Evolutionary conservation across 2,888 invertebrate genomes (phyloP).

Genomic region (Halocaridina rubra): DNA sequence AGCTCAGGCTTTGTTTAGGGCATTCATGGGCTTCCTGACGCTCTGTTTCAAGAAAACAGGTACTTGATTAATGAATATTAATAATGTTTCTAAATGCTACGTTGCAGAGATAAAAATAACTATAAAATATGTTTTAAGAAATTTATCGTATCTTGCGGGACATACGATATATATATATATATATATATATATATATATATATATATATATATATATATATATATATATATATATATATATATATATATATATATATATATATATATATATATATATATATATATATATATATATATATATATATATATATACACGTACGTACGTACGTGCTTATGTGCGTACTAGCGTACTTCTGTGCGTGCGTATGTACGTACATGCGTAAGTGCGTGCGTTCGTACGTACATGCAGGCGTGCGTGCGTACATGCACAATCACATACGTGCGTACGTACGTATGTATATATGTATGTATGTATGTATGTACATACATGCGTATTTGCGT

Average conservation of each 20-base stretch:
- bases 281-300: not conserved
- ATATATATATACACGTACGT: not conserved
- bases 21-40: no score
- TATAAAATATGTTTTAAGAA: no score
- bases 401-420: not conserved
- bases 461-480: not conserved
- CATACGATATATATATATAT: no score
- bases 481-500: not conserved
- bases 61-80: no score
- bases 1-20: no score
- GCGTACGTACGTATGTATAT: not conserved
- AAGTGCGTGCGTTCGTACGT: not conserved
- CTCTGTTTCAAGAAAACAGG: no score
- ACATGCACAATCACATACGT: not conserved
- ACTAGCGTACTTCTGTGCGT: not conserved
- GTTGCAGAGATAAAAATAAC: no score
- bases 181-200: not conserved
- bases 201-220: not conserved
- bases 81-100: no score
- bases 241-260: not conserved
- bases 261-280: no score
- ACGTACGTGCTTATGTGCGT: not conserved
- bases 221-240: not conserved
- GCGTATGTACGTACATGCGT: not conserved
- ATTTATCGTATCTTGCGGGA: no score